Evolutionary conservation across 2,113 vertebrate genomes (phyloP), one percentile per base, ranked within the genome.

Genomic region (Coturnix japonica): DNA sequence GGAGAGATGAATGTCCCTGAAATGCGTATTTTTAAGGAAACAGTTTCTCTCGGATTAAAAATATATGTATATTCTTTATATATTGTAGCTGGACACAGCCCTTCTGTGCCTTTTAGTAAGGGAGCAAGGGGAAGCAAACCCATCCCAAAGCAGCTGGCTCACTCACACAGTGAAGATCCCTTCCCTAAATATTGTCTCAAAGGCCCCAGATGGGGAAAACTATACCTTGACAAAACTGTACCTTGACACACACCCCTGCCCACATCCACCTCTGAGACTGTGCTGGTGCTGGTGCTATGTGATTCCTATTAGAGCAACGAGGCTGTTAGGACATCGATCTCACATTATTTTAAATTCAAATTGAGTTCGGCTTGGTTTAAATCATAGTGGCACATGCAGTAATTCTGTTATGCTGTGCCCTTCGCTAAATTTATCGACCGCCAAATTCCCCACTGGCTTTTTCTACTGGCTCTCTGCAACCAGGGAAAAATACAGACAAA

Each of bases 211-310:
- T 26, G 22, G 14, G 21, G 37, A 65, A n/a, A 49, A 86, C 63
- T 6, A 46, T 15, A 85, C 43, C 85, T 80, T 7, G 1, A 90
- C 7, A 1, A n/a, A n/a, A 86, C 63, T 6, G 51, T 15, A 85
- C 43, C 85, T 80, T 7, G 1, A 90, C 7, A 1, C 3, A 1
- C 1, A 7, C 53, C 69, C 60, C 80, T 70, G 88, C 4, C 65
- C 89, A 91, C 21, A 4, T 73, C 67, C 90, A 57, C 60, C 51
- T 26, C 72, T 9, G 3, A 31, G 64, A 69, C 10, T 59, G 80
- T 4, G 6, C 54, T 4, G 21, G n/a, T 73, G 90, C 33, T 0
- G 0, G n/a, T 73, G 90, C 33, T 0, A 0, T 37, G 59, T 41
- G 73, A 51, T 66, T 94, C 82, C 44, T 83, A 35, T 80, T 25